A percentile compares a stretch with the other conserved stretches of the same genome.
Evolutionary conservation across 2,113 vertebrate genomes (phyloP).

Genomic region (Tympanuchus pallidicinctus): DNA sequence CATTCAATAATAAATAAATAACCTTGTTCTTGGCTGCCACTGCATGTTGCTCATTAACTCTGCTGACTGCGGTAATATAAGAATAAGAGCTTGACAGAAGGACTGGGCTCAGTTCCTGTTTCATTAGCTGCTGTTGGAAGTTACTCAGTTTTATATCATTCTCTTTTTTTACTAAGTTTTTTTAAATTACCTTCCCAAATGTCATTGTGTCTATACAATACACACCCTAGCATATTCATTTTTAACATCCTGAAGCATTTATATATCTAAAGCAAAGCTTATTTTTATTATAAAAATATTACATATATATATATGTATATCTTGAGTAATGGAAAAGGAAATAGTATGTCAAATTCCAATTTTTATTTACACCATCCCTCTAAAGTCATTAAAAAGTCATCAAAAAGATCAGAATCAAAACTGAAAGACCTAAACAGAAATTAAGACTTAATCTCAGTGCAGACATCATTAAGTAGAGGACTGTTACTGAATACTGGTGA

Average conservation of each 20-base stretch:
- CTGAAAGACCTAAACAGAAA: background rate
- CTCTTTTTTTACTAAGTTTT: background rate
- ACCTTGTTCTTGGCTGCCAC: background rate
- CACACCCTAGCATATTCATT: fast-evolving
- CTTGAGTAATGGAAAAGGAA: background rate
- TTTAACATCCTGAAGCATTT: background rate
- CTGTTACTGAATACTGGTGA: background rate
- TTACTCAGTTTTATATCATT: background rate
- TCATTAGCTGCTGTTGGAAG: background rate
- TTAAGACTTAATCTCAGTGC: background rate
- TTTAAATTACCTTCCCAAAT: fast-evolving
- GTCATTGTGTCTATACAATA: background rate
- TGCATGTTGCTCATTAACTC: background rate
- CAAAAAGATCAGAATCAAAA: background rate
- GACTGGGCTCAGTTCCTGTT: background rate
- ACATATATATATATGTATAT: too few relatives aligned
- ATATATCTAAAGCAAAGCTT: too few relatives aligned
- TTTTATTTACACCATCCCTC: background rate
- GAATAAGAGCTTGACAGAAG: background rate
- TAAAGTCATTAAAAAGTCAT: background rate
- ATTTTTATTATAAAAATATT: too few relatives aligned
- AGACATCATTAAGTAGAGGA: background rate
- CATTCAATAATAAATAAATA: background rate
- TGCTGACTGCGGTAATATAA: background rate
- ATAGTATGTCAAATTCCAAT: background rate